These are phyloP conservation scores for Hystrix brachyura DNA, from an alignment of 2,113 vertebrate genomes.

Conservation along the genomic window DNA sequence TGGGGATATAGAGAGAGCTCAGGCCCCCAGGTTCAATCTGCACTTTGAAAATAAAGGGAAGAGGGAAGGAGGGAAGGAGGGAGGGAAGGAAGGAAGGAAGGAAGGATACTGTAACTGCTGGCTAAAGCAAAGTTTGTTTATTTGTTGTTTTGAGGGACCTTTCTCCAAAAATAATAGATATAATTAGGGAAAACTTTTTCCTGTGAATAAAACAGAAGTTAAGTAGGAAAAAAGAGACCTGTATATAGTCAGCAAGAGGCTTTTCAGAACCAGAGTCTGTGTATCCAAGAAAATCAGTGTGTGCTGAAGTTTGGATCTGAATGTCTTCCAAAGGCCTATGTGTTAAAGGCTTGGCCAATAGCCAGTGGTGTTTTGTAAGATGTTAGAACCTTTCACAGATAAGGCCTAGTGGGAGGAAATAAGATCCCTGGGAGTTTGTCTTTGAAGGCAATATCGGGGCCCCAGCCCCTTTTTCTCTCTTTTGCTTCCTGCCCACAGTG, in stretches of 20 bases:
- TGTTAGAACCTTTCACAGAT: background rate
- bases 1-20: background rate
- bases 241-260: background rate
- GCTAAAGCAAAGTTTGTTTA: background rate
- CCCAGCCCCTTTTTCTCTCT: background rate
- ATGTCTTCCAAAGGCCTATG: background rate
- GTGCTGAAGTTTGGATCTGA: background rate
- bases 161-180: background rate
- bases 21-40: background rate
- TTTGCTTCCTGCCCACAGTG: background rate
- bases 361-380: background rate
- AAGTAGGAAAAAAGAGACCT: background rate
- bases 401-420: background rate
- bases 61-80: background rate
- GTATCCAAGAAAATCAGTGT: background rate
- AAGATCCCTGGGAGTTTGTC: background rate
- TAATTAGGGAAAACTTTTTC: background rate
- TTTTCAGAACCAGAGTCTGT: background rate
- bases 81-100: background rate
- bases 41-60: too few species aligned
- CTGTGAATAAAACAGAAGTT: background rate
- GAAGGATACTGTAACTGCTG: background rate
- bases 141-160: background rate
- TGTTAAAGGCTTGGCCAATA: background rate
- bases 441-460: background rate